Evolutionary conservation across 30 jellyfish, hydroid and myxozoan species (phyloP).

Genomic region (Turritopsis dohrnii): DNA sequence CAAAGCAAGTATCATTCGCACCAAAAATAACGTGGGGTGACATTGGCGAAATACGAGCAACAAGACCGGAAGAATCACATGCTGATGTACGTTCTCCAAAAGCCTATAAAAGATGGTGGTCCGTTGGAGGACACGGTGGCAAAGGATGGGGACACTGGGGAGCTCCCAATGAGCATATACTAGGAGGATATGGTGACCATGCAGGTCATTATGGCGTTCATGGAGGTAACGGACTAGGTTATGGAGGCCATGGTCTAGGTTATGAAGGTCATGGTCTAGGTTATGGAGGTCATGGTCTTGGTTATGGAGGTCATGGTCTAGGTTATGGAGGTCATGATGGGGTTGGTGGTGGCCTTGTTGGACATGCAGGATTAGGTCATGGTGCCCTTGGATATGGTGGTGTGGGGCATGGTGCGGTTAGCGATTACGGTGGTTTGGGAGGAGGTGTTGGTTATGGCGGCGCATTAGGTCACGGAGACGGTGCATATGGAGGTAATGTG

Average conservation of each 20-base stretch:
- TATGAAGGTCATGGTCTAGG: slow-evolving; percentile 33
- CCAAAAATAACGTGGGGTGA: slow-evolving; percentile 8
- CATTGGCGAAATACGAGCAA: slow-evolving; percentile 17
- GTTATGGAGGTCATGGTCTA: slow-evolving; percentile 45
- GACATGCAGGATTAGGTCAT: slow-evolving; percentile 21
- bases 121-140: slow-evolving; percentile 28
- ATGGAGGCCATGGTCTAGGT: slow-evolving; percentile 28
- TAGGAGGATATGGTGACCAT: not conserved
- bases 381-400: slow-evolving; percentile 1
- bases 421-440: not conserved
- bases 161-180: not conserved
- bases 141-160: slow-evolving; percentile 25
- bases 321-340: not conserved
- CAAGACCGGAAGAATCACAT: not conserved
- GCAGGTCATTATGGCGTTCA: not conserved
- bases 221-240: not conserved
- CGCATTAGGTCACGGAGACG: slow-evolving; percentile 19
- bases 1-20: not conserved
- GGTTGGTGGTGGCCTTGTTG: not conserved
- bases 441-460: slow-evolving; percentile 21
- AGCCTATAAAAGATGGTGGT: slow-evolving; percentile 7
- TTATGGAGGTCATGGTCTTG: slow-evolving; percentile 28
- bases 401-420: not conserved
- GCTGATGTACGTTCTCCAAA: slow-evolving; percentile 17
- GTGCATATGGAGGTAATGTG: slow-evolving; percentile 43